phyloP scores from a whole-genome alignment of 2,797 vertebrate genomes.

The Oryzias sinensis region DNA sequence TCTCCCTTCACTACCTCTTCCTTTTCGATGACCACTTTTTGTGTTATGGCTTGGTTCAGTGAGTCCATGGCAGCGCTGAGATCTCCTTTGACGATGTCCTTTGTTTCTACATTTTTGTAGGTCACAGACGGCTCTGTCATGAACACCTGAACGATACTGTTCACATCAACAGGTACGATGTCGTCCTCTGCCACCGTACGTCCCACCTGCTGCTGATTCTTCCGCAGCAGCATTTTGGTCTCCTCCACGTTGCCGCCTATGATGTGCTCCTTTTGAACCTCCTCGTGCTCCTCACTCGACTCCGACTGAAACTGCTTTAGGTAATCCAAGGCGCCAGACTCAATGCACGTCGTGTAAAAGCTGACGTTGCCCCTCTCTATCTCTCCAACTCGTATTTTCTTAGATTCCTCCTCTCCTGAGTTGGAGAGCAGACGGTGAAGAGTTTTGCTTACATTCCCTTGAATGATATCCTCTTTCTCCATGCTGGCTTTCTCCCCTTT shows the following conservation, averaged over 20 bases:
- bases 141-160: slow-evolving; percentile 83
- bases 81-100: slow-evolving; percentile 86
- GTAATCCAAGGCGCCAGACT: slow-evolving; percentile 90
- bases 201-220: slow-evolving; percentile 79
- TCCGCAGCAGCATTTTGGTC: slow-evolving; percentile 83
- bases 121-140: slow-evolving; percentile 79
- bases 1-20: slow-evolving; percentile 86
- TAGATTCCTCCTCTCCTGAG: slow-evolving; percentile 68
- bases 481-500: slow-evolving; percentile 68
- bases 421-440: slow-evolving; percentile 84
- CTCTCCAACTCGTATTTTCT: slow-evolving; percentile 80
- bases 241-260: slow-evolving; percentile 85
- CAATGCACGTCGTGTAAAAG: slow-evolving; percentile 93
- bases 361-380: slow-evolving; percentile 90
- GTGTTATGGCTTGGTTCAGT: slow-evolving; percentile 83
- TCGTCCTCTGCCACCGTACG: slow-evolving; percentile 84
- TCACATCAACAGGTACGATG: slow-evolving; percentile 87
- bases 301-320: slow-evolving; percentile 83
- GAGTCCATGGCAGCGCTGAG: slow-evolving; percentile 84
- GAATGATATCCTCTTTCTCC: slow-evolving; percentile 81
- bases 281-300: slow-evolving; percentile 60
- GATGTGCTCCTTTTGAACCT: slow-evolving; percentile 76
- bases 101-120: slow-evolving; percentile 75
- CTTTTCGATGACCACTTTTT: slow-evolving; percentile 79
- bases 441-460: slow-evolving; percentile 84